A percentile compares a stretch with the other conserved stretches of the same genome.
These are phyloP conservation scores for Amblyjoppa proteus DNA, from an alignment of 2,888 invertebrate species.

Conservation along the genomic window DNA sequence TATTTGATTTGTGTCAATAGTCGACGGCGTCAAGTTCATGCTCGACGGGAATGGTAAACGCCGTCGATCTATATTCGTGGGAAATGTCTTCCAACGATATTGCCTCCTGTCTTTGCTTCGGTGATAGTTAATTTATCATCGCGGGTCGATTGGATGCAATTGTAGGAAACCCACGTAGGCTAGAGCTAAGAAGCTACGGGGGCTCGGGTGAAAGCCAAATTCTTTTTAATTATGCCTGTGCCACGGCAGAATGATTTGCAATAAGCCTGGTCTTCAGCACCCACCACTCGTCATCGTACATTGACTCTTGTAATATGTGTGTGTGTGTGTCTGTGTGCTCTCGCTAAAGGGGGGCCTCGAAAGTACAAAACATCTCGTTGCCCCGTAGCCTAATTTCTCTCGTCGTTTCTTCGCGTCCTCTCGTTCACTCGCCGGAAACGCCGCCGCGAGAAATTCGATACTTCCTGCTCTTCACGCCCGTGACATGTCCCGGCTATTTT, in stretches of 20 bases:
- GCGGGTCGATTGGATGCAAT: conserved; percentile 23
- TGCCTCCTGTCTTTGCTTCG: background rate
- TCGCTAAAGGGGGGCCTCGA: conserved; percentile 55
- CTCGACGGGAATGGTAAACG: background rate
- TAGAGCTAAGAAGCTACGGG: background rate
- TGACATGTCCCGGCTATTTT: background rate
- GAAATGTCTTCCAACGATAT: conserved; percentile 5
- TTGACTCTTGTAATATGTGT: conserved; percentile 50
- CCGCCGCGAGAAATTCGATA: conserved; percentile 35
- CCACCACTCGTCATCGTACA: conserved; percentile 66
- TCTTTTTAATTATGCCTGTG: conserved; percentile 68
- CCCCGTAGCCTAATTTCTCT: conserved; percentile 69
- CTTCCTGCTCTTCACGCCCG: conserved; percentile 15
- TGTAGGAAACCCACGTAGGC: conserved; percentile 42
- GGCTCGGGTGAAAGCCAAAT: conserved; percentile 68
- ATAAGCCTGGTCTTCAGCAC: conserved; percentile 63
- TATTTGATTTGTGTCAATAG: conserved; percentile 20
- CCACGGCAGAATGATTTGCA: conserved; percentile 67
- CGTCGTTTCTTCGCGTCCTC: conserved; percentile 3
- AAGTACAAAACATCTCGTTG: conserved; percentile 68
- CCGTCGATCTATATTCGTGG: conserved; percentile 12
- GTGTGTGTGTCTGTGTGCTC: background rate
- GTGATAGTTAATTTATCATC: conserved; percentile 24
- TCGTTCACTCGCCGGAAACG: conserved; percentile 31
- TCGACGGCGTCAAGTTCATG: background rate